Percentiles rank a stretch among this genome's conserved stretches.
phyloP scores from a whole-genome alignment of 2,113 vertebrate genomes.

The Mormoops blainvillei region DNA sequence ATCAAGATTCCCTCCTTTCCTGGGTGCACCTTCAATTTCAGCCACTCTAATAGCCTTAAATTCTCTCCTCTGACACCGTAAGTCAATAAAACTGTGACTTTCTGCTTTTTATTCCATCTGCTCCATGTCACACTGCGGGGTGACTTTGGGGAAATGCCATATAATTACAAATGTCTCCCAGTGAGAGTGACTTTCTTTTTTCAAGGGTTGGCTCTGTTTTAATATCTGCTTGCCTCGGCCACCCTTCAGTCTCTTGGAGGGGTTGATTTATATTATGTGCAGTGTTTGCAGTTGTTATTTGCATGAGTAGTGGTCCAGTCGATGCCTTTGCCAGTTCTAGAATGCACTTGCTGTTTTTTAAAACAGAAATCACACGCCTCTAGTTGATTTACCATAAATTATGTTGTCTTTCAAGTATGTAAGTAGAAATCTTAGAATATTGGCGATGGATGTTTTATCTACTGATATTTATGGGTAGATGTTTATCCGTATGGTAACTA shows the following conservation, averaged over 20 bases:
- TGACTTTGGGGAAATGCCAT: background rate
- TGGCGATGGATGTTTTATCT: background rate
- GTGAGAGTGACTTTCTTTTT: background rate
- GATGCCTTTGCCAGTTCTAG: background rate
- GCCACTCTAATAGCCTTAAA: background rate
- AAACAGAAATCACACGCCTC: background rate
- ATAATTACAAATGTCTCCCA: background rate
- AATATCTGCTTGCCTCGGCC: background rate
- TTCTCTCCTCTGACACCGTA: background rate
- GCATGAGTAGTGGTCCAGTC: background rate
- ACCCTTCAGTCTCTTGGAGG: background rate
- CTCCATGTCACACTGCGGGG: background rate
- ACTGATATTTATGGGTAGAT: background rate
- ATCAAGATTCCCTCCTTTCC: background rate
- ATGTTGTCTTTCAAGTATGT: background rate
- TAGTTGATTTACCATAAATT: background rate
- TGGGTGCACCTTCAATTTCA: background rate
- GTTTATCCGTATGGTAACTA: background rate
- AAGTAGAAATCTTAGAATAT: background rate
- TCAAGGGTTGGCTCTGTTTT: background rate
- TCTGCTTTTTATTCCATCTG: background rate
- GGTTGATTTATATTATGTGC: background rate
- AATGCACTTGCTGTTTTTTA: background rate
- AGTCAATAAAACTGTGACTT: background rate
- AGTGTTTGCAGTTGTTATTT: background rate